These are phyloP conservation scores for Trypoxylus dichotomus DNA, from an alignment of 1,140 invertebrate species.

Conservation along the genomic window DNA sequence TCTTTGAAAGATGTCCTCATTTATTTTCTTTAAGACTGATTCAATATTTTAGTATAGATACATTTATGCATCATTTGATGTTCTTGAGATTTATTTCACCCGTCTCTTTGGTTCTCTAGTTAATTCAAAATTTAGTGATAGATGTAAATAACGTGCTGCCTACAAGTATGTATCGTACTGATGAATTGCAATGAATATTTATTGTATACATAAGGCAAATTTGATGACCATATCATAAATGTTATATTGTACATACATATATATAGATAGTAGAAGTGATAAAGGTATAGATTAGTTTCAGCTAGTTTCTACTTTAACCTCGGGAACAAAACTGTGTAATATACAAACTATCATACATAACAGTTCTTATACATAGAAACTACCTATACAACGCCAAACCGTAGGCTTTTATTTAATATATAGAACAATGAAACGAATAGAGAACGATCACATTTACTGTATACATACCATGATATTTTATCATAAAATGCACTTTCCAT, in stretches of 20 bases:
- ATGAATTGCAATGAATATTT: background rate
- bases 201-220: background rate
- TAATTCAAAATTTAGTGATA: background rate
- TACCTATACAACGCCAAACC: background rate
- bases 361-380: background rate
- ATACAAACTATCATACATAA: background rate
- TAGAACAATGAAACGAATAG: background rate
- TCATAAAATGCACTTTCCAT: background rate
- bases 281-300: background rate
- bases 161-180: background rate
- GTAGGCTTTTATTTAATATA: background rate
- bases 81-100: too few relatives aligned
- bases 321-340: slow-evolving; percentile 6
- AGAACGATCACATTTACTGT: background rate
- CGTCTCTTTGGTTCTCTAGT: background rate
- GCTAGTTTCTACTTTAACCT: slow-evolving; percentile 4
- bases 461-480: background rate
- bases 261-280: background rate
- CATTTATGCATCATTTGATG: too few relatives aligned
- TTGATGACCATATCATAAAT: slow-evolving; percentile 17
- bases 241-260: background rate
- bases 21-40: too few relatives aligned
- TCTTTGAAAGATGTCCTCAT: too few relatives aligned
- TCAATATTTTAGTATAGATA: too few relatives aligned
- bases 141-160: background rate